Conservation (phyloP, 37 sponge, comb jelly and placozoan species). For the Tethya wilhelma region DNA sequence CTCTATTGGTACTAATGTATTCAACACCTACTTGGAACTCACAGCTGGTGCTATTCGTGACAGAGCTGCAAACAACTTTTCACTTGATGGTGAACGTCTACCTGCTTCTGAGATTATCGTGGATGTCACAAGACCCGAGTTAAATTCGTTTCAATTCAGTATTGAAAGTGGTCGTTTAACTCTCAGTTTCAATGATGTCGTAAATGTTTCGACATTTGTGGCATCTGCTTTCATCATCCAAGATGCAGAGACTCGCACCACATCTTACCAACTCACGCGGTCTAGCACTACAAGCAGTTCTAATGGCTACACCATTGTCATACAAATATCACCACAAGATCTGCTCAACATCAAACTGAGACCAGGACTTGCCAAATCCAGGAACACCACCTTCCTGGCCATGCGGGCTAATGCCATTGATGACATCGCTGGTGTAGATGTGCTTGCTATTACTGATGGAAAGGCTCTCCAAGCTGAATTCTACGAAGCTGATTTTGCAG, state of each 20-base stretch:
- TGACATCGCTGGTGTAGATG: slow-evolving; percentile 83
- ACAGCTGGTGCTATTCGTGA: slow-evolving; percentile 36
- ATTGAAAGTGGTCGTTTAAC: slow-evolving; percentile 74
- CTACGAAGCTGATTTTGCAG: slow-evolving; percentile 69
- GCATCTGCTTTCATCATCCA: slow-evolving; percentile 81
- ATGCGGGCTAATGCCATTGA: slow-evolving; percentile 95
- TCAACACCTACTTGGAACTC: slow-evolving; percentile 67
- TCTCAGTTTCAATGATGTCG: slow-evolving; percentile 89
- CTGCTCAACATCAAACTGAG: slow-evolving; percentile 74
- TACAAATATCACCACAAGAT: slow-evolving; percentile 76
- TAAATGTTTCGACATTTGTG: slow-evolving; percentile 73
- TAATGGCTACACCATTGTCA: slow-evolving; percentile 70
- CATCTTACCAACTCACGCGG: slow-evolving; percentile 26
- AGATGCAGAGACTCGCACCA: slow-evolving; percentile 24
- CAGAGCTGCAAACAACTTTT: slow-evolving; percentile 40
- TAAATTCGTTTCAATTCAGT: slow-evolving; percentile 69
- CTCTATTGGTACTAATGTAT: slow-evolving; percentile 32
- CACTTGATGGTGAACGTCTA: slow-evolving; percentile 2
- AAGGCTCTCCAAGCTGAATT: slow-evolving; percentile 68
- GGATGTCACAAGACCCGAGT: slow-evolving; percentile 79
- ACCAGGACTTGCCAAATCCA: slow-evolving; percentile 64
- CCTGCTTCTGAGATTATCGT: slow-evolving; percentile 45
- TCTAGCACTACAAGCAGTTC: slow-evolving; percentile 33
- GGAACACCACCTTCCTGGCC: slow-evolving; percentile 70
- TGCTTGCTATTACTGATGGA: slow-evolving; percentile 92